Percentiles rank a stretch among this genome's conserved stretches.
phyloP scores from a whole-genome alignment of 1,140 invertebrate species.

The Glomeris maerens region DNA sequence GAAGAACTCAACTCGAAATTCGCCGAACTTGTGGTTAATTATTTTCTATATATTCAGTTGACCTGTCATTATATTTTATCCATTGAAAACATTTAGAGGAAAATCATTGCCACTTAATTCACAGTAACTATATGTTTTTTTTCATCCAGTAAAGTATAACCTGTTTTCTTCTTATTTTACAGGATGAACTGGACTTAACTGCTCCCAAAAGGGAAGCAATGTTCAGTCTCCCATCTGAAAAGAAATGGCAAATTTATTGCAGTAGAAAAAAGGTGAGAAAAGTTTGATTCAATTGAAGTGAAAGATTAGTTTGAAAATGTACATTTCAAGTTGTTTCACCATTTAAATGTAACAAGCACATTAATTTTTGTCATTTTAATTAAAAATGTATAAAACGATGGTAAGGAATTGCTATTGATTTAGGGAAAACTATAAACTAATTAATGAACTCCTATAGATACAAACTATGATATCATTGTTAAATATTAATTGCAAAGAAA shows the following conservation, averaged over 20 bases:
- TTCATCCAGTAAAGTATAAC: too few species aligned
- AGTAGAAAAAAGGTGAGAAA: slow-evolving; percentile 47
- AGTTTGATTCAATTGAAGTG: too few species aligned
- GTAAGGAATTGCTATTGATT: too few species aligned
- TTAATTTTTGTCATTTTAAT: too few species aligned
- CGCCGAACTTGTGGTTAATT: slow-evolving; percentile 75
- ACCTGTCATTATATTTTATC: too few species aligned
- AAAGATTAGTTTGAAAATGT: not conserved
- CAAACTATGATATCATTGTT: too few species aligned
- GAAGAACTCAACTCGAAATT: slow-evolving; percentile 86
- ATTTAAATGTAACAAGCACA: not conserved
- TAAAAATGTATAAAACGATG: too few species aligned
- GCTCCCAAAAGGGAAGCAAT: slow-evolving; percentile 83
- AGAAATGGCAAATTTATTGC: slow-evolving; percentile 97
- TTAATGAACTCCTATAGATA: too few species aligned
- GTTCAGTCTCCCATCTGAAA: slow-evolving; percentile 75
- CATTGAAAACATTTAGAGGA: too few species aligned
- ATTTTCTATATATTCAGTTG: not conserved
- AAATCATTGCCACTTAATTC: too few species aligned
- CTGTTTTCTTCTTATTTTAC: slow-evolving; percentile 25
- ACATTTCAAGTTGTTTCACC: slow-evolving; percentile 1
- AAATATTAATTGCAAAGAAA: too few species aligned
- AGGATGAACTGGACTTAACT: slow-evolving; percentile 86
- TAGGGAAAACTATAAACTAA: too few species aligned
- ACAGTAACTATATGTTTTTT: slow-evolving; percentile 3